phyloP scores from a whole-genome alignment of 2,113 vertebrate genomes.

The Colinus virginianus region DNA sequence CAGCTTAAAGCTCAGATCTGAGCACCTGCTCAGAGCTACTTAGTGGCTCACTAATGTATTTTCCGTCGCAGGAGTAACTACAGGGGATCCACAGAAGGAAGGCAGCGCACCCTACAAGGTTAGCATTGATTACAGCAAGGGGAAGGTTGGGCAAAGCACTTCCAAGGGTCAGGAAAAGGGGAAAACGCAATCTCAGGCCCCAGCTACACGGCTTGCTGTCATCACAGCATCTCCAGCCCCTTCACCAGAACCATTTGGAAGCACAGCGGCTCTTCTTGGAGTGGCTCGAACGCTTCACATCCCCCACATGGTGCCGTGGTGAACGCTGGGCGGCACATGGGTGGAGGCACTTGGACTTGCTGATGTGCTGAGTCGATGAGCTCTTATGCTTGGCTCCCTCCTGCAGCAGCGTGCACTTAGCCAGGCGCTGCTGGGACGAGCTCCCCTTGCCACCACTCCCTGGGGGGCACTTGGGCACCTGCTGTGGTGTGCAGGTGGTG shows the following conservation, averaged over 20 bases:
- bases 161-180: accelerated
- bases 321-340: background rate
- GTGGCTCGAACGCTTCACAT: background rate
- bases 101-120: accelerated
- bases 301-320: accelerated
- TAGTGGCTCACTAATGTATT: background rate
- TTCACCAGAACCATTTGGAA: conserved; percentile 44
- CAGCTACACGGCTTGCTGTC: background rate
- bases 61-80: background rate
- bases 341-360: background rate
- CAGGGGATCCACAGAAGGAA: background rate
- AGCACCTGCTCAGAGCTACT: background rate
- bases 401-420: background rate
- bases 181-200: background rate
- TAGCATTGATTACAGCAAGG: background rate
- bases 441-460: background rate
- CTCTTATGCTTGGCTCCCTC: background rate
- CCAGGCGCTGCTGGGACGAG: accelerated
- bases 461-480: background rate
- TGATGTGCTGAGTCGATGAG: accelerated
- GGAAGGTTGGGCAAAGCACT: background rate
- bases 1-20: accelerated
- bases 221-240: background rate
- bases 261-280: background rate
- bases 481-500: background rate